phyloP scores from a whole-genome alignment of 2,113 vertebrate genomes.

The Cephalopterus ornatus region DNA sequence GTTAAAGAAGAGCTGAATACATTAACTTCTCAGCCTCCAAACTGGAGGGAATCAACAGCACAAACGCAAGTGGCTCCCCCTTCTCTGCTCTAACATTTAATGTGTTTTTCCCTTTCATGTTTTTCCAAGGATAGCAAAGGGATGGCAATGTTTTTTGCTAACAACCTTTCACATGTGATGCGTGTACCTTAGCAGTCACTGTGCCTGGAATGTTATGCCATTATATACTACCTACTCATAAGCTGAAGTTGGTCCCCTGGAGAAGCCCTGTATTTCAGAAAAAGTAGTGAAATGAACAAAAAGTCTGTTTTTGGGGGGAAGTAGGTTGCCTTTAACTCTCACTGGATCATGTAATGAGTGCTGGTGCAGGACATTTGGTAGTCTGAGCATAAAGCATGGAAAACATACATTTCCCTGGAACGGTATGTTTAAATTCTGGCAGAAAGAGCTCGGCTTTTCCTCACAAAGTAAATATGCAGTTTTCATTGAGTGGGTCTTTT shows the following conservation, averaged over 20 bases:
- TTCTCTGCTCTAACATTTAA: neutral
- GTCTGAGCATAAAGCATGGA: neutral
- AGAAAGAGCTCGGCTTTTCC: neutral
- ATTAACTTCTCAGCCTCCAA: slow-evolving; percentile 39
- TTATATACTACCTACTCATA: neutral
- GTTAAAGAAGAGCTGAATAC: slow-evolving; percentile 37
- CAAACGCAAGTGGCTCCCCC: neutral
- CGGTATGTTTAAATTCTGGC: neutral
- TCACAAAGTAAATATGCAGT: neutral
- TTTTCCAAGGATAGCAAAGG: neutral
- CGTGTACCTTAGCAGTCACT: neutral
- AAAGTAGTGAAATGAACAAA: slow-evolving; percentile 14
- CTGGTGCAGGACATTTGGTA: neutral
- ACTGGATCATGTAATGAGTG: neutral
- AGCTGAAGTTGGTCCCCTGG: neutral
- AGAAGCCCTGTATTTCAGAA: neutral
- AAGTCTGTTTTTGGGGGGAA: neutral
- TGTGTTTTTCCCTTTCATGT: neutral
- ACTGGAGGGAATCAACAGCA: neutral
- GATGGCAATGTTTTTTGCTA: neutral
- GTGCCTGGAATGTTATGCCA: neutral
- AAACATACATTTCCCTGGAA: neutral
- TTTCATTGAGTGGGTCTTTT: neutral
- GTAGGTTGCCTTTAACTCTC: neutral
- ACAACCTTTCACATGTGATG: neutral